These are phyloP conservation scores for Clamator glandarius DNA, from an alignment of 2,797 vertebrate species.

Conservation along the genomic window DNA sequence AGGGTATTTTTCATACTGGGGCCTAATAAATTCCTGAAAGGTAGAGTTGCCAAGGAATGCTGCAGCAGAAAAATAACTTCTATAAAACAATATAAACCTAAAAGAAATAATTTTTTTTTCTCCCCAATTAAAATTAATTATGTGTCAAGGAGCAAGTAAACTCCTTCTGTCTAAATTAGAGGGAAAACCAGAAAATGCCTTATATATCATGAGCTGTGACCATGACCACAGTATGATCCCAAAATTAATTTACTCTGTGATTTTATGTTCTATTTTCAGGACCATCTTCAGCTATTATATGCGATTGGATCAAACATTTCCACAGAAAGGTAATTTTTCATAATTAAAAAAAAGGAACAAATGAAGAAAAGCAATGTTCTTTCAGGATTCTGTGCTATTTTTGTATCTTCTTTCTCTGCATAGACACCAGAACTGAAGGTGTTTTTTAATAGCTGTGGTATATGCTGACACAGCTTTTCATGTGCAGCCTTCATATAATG, in stretches of 20 bases:
- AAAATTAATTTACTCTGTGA: slow-evolving; percentile 44
- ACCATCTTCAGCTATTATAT: slow-evolving; percentile 92
- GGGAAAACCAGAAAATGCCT: neutral
- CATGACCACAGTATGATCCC: neutral
- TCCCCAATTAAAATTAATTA: neutral
- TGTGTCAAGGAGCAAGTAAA: neutral
- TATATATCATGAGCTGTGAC: neutral
- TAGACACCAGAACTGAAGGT: neutral
- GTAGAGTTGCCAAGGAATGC: neutral
- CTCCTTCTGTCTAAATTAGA: neutral
- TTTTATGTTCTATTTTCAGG: slow-evolving; percentile 82
- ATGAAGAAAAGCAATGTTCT: neutral
- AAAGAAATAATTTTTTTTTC: neutral
- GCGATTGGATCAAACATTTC: slow-evolving; percentile 85
- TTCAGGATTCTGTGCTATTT: slow-evolving; percentile 18
- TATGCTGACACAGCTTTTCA: neutral
- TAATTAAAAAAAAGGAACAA: neutral
- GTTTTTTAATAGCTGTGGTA: neutral
- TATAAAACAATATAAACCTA: neutral
- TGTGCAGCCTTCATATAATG: neutral
- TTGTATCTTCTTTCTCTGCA: neutral
- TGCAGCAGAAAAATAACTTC: neutral
- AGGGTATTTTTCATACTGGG: neutral
- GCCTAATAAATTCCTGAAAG: neutral
- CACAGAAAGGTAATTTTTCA: slow-evolving; percentile 85